Evolutionary conservation across 1,140 invertebrate genomes (phyloP).

Genomic region (Drosophila prosaltans): DNA sequence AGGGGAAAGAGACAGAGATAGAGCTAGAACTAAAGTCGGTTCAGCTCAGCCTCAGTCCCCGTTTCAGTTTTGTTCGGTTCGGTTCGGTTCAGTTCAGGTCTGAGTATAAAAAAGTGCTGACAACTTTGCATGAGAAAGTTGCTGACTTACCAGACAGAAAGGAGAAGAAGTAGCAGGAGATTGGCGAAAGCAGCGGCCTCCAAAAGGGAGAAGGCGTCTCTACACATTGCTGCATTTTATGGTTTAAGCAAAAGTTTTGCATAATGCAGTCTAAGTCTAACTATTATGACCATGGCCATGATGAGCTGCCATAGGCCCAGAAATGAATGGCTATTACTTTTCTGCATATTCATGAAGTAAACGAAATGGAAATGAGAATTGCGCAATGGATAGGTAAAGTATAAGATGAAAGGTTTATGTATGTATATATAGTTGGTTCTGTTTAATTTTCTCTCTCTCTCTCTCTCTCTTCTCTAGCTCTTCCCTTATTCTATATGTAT

Average conservation of each 20-base stretch:
- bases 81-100: constrained; percentile 26
- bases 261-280: constrained; percentile 56
- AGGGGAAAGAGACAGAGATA: neutral
- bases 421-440: neutral
- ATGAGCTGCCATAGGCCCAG: constrained; percentile 26
- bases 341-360: constrained; percentile 34
- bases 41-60: constrained; percentile 2
- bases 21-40: constrained; percentile 15
- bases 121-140: constrained; percentile 57
- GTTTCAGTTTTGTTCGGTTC: constrained; percentile 5
- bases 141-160: constrained; percentile 49
- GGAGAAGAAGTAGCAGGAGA: neutral
- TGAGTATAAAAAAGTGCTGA: constrained; percentile 38
- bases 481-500: constrained; percentile 9
- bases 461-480: neutral
- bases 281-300: constrained; percentile 45
- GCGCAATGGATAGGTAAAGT: neutral
- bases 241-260: constrained; percentile 52
- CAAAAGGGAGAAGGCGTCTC: constrained; percentile 20
- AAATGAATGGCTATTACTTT: neutral
- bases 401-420: too few relatives aligned
- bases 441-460: neutral
- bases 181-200: neutral
- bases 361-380: constrained; percentile 18
- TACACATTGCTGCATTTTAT: constrained; percentile 56